A percentile compares a stretch with the other conserved stretches of the same genome.
phyloP scores from a whole-genome alignment of 1,140 invertebrate genomes.

The Cataglyphis hispanica region DNA sequence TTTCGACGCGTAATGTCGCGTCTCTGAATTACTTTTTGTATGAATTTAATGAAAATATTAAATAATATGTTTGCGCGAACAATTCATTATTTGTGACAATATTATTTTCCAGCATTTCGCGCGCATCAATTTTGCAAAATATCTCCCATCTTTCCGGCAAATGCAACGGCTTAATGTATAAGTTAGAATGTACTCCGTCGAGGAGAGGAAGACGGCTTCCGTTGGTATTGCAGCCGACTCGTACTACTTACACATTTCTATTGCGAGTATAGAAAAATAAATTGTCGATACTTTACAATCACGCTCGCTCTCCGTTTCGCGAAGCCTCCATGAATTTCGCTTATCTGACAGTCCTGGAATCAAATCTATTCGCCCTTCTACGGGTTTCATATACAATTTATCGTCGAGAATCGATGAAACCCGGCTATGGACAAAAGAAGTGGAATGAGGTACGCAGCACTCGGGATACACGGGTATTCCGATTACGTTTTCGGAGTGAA shows the following conservation, averaged over 20 bases:
- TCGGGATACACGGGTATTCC: constrained; percentile 23
- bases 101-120: neutral
- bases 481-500: constrained; percentile 53
- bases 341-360: constrained; percentile 40
- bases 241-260: constrained; percentile 60
- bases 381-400: constrained; percentile 62
- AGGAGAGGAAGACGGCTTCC: neutral
- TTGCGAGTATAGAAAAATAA: constrained; percentile 50
- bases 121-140: constrained; percentile 18
- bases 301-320: neutral
- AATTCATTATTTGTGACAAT: neutral
- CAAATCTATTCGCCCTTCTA: constrained; percentile 52
- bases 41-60: neutral
- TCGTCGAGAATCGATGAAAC: constrained; percentile 37
- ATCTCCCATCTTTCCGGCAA: neutral
- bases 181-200: neutral
- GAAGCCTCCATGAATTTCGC: constrained; percentile 22
- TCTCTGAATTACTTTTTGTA: neutral
- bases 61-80: constrained; percentile 12
- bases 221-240: constrained; percentile 36
- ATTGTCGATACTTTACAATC: constrained; percentile 26
- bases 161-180: constrained; percentile 27
- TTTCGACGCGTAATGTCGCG: neutral
- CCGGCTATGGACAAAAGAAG: constrained; percentile 11
- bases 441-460: neutral